Evolutionary conservation across 2,113 vertebrate genomes (phyloP), one percentile per base, ranked within the genome.

Genomic region (Oriolus oriolus): DNA sequence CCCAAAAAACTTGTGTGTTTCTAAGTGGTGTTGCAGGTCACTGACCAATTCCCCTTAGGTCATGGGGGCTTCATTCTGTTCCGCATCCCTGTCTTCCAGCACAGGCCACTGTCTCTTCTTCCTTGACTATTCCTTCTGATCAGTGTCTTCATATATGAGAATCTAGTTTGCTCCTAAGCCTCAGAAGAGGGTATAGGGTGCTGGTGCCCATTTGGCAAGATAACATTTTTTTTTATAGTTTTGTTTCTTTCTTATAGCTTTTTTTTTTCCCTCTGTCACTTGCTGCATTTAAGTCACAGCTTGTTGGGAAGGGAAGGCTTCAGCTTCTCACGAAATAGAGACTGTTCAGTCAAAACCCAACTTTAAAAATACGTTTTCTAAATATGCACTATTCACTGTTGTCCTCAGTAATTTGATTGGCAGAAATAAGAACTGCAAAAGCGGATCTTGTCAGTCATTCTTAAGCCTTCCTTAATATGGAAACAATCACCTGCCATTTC

Each of bases 331-430:
- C 31, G n/a, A 92, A 95, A 78, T 28, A 87, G 42, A 56, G 50
- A 83, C 78, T 73, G 65, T 90, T 96, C 78, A 89, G 84, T 71
- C 76, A 86, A 88, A 92, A 73, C 76, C 49, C 49, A 78, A 28
- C 44, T 90, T 93, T 89, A 96, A 96, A 97, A 96, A 95, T 96
- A 87, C 56, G 84, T 92, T 92, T 96, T 93, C 96, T 96, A 97
- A 96, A 95, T 90, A 96, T 75, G 88, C 24, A 52, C 85, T 66
- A 47, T 94, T 92, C 83, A 35, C 33, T 94, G 69, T 78, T 63
- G 73, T 93, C 88, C 85, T 96, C 83, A n/a, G 88, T 44, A 60
- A 84, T 56, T 89, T 94, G 90, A 96, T 49, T 92, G 88, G 85
- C 93, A 96, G 88, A 90, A 93, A 65, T 78, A 86, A 87, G 83